These are phyloP conservation scores for Phaedon cochleariae DNA, from an alignment of 2,888 invertebrate genomes.

Conservation along the genomic window DNA sequence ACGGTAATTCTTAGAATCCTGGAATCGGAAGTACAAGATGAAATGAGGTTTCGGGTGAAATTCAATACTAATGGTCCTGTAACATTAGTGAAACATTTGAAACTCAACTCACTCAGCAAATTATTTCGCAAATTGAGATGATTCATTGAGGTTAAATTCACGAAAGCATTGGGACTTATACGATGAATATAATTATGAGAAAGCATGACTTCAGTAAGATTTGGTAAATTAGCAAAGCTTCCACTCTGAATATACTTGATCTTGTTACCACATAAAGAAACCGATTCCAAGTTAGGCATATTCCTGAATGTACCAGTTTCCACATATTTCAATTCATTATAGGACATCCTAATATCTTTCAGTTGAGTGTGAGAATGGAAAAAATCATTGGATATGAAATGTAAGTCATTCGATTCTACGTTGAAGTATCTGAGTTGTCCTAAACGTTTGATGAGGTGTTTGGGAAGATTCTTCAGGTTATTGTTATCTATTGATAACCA, in stretches of 20 bases:
- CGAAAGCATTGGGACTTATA: constrained; percentile 78
- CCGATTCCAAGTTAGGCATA: constrained; percentile 76
- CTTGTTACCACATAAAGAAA: constrained; percentile 82
- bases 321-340: constrained; percentile 78
- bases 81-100: constrained; percentile 74
- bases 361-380: constrained; percentile 77
- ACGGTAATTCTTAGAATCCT: constrained; percentile 70
- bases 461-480: constrained; percentile 77
- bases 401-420: constrained; percentile 84
- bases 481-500: constrained; percentile 91
- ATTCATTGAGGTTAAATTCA: constrained; percentile 77
- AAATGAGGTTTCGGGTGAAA: constrained; percentile 76
- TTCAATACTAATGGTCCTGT: constrained; percentile 79
- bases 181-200: constrained; percentile 81
- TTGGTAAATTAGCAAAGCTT: constrained; percentile 80
- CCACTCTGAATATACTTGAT: constrained; percentile 75
- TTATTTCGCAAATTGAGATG: constrained; percentile 85
- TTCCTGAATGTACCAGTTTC: constrained; percentile 76
- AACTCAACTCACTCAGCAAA: constrained; percentile 73
- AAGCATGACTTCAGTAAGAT: constrained; percentile 82
- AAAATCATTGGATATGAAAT: constrained; percentile 73
- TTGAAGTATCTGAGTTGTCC: constrained; percentile 81
- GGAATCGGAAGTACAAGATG: constrained; percentile 61
- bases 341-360: constrained; percentile 81
- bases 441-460: constrained; percentile 76